Evolutionary conservation across 2,113 vertebrate genomes (phyloP), one percentile per base, ranked within the genome.

Genomic region (Poeciliopsis turrubarensis): DNA sequence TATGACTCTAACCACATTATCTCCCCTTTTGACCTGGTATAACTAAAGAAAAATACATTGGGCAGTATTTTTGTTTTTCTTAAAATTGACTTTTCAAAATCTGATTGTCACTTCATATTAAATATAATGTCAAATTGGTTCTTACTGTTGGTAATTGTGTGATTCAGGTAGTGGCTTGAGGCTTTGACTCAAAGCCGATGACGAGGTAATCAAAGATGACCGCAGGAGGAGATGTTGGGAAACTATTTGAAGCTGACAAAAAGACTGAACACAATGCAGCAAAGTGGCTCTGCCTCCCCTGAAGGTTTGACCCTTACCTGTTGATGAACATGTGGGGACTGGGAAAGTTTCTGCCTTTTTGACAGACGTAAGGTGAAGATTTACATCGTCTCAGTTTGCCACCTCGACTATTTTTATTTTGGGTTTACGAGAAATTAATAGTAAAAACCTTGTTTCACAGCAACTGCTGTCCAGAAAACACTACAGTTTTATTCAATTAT

Each of bases 1-100:
- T 31, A 77, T 79, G 68, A 79, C 57, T 77, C 41, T 73, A 70
- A 73, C 72, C 37, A 41, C 63, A 67, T 71, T 7, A 60, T 75
- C 67, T 80, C 4, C 32, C 32, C 22, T 57, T n/a, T 32, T 14
- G 25, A 54, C 32, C 34, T 5, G 31, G 37, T 66, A 29, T 27
- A 7, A 62, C 29, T 29, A 30, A 62, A 62, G 26, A 60, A 3
- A 29, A 29, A 30, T 14, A 30, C 26, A 62, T 27, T 13, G 29
- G 15, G n/a, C 60, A 61, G 60, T 29, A 4, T 27, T 61, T 61
- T 14, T 26, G 26, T 25, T 60, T n/a, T 61, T 14, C 9, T 61
- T 3, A 61, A 27, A 61, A 26, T 47, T 14, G 15, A n/a, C n/a
- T 60, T 60, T 60, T 26, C 3, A 4, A 47, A 47, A 17, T 6